Evolutionary conservation across 2,888 invertebrate species (phyloP).

Genomic region (Adelphocoris suturalis): DNA sequence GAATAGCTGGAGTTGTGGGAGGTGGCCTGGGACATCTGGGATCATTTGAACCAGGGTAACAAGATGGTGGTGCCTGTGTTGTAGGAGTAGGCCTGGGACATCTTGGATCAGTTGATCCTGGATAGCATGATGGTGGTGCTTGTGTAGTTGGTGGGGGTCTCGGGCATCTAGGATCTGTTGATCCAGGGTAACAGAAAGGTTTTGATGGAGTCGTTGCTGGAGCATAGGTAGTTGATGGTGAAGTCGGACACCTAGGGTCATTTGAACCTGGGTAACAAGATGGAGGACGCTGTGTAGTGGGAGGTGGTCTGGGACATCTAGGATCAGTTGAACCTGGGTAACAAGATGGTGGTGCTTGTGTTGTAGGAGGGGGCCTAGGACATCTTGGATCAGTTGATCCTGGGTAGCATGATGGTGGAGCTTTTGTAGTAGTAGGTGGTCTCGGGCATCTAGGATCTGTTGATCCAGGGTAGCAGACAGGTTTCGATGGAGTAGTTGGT

Average conservation of each 20-base stretch:
- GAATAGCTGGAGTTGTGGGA: too few species aligned
- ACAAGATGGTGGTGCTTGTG: too few species aligned
- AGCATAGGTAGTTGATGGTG: conserved; percentile 76
- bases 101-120: too few species aligned
- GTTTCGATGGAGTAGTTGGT: conserved; percentile 62
- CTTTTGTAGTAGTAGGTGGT: conserved; percentile 77
- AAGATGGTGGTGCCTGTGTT: too few species aligned
- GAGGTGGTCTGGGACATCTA: conserved; percentile 77
- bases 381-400: conserved; percentile 79
- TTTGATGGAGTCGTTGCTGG: too few species aligned
- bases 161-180: too few species aligned
- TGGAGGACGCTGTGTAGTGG: conserved; percentile 77
- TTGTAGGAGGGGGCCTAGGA: conserved; percentile 74
- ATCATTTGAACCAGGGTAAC: too few species aligned
- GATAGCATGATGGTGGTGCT: too few species aligned
- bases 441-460: conserved; percentile 12
- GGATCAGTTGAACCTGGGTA: conserved; percentile 77
- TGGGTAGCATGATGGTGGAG: conserved; percentile 76
- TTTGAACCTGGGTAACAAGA: conserved; percentile 78
- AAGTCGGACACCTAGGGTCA: conserved; percentile 78
- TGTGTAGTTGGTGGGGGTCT: too few species aligned
- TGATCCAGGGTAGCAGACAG: conserved; percentile 67
- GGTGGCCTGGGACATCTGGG: too few species aligned
- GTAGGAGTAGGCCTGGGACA: too few species aligned
- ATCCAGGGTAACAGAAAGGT: too few species aligned